Percentiles rank a stretch among this genome's conserved stretches.
Evolutionary conservation across 2,888 invertebrate species (phyloP).

Genomic region (Ichneumoninae sp.): DNA sequence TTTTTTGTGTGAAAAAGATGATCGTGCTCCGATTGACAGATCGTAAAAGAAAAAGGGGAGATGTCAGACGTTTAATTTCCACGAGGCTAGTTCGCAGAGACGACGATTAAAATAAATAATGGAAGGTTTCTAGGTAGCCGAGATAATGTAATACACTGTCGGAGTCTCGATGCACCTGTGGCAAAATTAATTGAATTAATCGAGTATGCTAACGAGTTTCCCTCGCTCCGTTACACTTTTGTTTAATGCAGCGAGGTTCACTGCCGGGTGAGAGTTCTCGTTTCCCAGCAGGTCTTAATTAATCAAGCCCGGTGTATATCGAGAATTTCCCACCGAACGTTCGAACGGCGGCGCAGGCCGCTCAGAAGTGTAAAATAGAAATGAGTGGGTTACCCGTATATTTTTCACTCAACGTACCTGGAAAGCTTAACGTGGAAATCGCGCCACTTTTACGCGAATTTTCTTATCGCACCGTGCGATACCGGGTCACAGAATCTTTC

Average conservation of each 20-base stretch:
- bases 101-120: constrained; percentile 5
- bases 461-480: constrained; percentile 56
- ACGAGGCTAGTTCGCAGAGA: background rate
- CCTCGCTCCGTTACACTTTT: constrained; percentile 30
- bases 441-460: constrained; percentile 10
- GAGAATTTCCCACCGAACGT: constrained; percentile 58
- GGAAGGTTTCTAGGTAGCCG: background rate
- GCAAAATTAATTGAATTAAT: constrained; percentile 59
- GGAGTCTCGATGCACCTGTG: constrained; percentile 14
- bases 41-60: background rate
- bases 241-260: background rate
- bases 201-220: constrained; percentile 58
- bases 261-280: constrained; percentile 44
- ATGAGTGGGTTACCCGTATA: constrained; percentile 40
- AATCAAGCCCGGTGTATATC: constrained; percentile 16
- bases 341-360: background rate
- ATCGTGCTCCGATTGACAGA: background rate
- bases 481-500: constrained; percentile 63
- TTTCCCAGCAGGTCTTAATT: constrained; percentile 34
- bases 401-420: background rate
- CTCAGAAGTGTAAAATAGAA: constrained; percentile 4
- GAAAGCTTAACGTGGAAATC: constrained; percentile 8
- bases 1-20: background rate
- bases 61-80: background rate
- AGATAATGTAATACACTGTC: constrained; percentile 7